Evolutionary conservation across 2,888 invertebrate species (phyloP).

Genomic region (Drosophila birchii): DNA sequence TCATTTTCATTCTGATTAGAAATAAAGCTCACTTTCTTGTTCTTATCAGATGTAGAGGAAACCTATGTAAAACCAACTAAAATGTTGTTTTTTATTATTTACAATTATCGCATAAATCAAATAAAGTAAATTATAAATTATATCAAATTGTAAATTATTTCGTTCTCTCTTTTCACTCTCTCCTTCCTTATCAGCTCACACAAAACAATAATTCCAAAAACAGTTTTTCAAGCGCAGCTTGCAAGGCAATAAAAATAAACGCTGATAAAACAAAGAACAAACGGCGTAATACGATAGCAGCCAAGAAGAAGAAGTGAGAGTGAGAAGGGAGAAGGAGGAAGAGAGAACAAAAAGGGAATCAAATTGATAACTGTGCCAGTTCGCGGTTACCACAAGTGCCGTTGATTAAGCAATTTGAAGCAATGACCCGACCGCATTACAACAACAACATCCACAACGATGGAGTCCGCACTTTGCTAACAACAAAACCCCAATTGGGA

Average conservation of each 20-base stretch:
- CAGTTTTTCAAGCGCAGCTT: constrained; percentile 47
- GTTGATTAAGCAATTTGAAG: constrained; percentile 71
- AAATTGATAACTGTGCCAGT: constrained; percentile 64
- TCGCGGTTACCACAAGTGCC: constrained; percentile 76
- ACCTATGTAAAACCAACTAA: background rate
- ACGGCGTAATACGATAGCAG: constrained; percentile 46
- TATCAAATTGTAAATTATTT: background rate
- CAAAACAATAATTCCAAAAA: constrained; percentile 23
- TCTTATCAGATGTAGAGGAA: background rate
- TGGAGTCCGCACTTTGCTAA: constrained; percentile 12
- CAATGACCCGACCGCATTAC: constrained; percentile 58
- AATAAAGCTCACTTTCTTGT: background rate
- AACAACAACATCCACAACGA: constrained; percentile 25
- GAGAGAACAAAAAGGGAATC: constrained; percentile 9
- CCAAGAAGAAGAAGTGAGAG: background rate
- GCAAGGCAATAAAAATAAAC: constrained; percentile 41
- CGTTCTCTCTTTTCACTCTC: background rate
- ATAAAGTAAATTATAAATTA: background rate
- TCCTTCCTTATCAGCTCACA: constrained; percentile 51
- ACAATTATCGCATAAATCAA: too few species aligned
- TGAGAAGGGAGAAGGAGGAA: background rate
- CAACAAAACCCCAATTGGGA: constrained; percentile 32
- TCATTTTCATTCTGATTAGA: background rate
- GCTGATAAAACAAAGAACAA: constrained; percentile 66
- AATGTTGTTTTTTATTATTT: too few species aligned